Evolutionary conservation across 2,888 invertebrate genomes (phyloP).

Genomic region (Amphipyra tragopoginis): DNA sequence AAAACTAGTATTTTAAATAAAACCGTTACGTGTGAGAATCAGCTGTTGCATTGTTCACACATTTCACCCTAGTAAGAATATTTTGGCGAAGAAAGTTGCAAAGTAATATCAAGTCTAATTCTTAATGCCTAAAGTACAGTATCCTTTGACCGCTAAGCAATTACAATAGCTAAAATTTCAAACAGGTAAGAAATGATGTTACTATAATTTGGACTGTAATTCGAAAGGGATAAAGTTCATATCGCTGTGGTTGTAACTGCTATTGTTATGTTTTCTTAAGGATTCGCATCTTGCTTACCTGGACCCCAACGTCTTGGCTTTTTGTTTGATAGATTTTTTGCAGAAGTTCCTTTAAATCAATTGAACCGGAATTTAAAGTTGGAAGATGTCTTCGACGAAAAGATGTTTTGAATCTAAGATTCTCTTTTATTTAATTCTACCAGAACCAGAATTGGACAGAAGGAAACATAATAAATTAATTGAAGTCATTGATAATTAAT

Average conservation of each 20-base stretch:
- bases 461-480: too few species aligned
- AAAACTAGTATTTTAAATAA: conserved; percentile 62
- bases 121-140: conserved; percentile 25
- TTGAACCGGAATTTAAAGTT: conserved; percentile 42
- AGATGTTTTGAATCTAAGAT: conserved; percentile 18
- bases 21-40: conserved; percentile 84
- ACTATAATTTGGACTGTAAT: conserved; percentile 41
- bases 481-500: too few species aligned
- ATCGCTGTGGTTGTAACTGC: conserved; percentile 20
- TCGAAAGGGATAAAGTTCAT: conserved; percentile 31
- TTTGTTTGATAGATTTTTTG: conserved; percentile 76
- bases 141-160: conserved; percentile 19
- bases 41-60: conserved; percentile 80
- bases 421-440: not conserved
- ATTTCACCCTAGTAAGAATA: conserved; percentile 67
- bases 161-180: conserved; percentile 30
- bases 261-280: conserved; percentile 77
- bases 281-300: conserved; percentile 87
- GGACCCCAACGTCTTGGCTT: conserved; percentile 73
- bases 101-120: conserved; percentile 59
- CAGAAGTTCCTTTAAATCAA: conserved; percentile 46
- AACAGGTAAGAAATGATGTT: conserved; percentile 15
- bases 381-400: conserved; percentile 19
- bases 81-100: conserved; percentile 61
- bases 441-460: not conserved